These are phyloP conservation scores for Amyelois transitella DNA, from an alignment of 1,140 invertebrate genomes.

Conservation along the genomic window DNA sequence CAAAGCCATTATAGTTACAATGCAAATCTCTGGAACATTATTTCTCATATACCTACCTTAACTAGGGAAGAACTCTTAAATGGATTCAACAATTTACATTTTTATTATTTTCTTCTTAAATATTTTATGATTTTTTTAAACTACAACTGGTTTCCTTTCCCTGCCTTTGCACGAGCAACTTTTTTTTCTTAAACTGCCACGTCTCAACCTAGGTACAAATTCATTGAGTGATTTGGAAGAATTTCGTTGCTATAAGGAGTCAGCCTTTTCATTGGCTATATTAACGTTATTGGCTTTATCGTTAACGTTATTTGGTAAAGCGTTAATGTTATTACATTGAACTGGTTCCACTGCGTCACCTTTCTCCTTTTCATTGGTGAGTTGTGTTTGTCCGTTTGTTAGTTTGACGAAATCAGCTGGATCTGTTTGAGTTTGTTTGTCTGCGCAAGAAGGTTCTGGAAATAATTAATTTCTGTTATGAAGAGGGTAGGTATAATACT, in stretches of 20 bases:
- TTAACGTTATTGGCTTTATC: conserved; percentile 22
- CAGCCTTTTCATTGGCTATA: conserved; percentile 30
- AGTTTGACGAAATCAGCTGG: conserved; percentile 46
- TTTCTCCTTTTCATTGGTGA: conserved; percentile 25
- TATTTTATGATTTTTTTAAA: conserved; percentile 27
- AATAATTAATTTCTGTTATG: conserved; percentile 2
- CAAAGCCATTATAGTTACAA: neutral
- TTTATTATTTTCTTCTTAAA: neutral
- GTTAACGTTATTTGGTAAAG: conserved; percentile 7
- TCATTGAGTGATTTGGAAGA: conserved; percentile 50
- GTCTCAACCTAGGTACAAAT: conserved; percentile 35
- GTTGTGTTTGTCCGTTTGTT: conserved; percentile 44
- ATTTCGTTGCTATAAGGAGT: conserved; percentile 61
- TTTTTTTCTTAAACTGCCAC: conserved; percentile 45
- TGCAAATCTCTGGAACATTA: neutral
- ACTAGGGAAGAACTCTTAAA: neutral
- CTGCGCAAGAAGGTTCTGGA: conserved; percentile 41
- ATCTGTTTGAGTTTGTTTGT: conserved; percentile 59
- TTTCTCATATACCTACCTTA: neutral
- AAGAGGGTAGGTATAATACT: neutral
- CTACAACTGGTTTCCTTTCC: conserved; percentile 49
- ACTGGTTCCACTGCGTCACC: conserved; percentile 9
- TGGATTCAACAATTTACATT: conserved; percentile 2
- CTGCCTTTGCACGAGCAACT: conserved; percentile 58
- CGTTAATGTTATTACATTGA: conserved; percentile 15